phyloP scores from a whole-genome alignment of 2,888 invertebrate genomes.

The Eristalinus sepulchralis region DNA sequence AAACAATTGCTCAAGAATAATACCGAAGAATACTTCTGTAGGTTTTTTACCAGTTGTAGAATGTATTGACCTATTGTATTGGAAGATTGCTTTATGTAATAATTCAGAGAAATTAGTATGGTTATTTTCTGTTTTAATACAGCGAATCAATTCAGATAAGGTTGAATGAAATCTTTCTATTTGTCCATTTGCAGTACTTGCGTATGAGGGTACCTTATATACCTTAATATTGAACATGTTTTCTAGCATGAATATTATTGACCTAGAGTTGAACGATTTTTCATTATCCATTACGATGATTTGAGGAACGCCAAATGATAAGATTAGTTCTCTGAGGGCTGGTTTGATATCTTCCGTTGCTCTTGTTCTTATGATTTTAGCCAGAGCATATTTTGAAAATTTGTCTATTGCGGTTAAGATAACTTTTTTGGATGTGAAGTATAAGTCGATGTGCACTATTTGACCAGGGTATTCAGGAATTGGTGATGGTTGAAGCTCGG shows the following conservation, averaged over 20 bases:
- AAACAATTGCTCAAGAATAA: background rate
- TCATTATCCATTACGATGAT: background rate
- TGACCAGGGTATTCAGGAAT: background rate
- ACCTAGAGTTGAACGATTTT: background rate
- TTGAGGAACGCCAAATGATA: background rate
- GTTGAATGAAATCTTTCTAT: slow-evolving; percentile 4
- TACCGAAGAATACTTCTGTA: background rate
- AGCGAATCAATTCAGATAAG: background rate
- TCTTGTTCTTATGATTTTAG: background rate
- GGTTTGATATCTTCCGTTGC: background rate
- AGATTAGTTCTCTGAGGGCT: background rate
- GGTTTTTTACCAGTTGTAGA: background rate
- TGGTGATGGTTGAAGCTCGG: background rate
- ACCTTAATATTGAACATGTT: background rate
- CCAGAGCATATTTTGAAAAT: background rate
- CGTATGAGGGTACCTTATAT: background rate
- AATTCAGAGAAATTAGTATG: background rate
- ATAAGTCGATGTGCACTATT: background rate
- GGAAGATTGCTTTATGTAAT: background rate
- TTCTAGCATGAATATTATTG: background rate
- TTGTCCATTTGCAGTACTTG: background rate
- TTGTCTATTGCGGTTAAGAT: slow-evolving; percentile 2
- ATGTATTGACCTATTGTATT: background rate
- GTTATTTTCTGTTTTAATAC: background rate
- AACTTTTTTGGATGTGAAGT: background rate